Evolutionary conservation across 2,888 invertebrate genomes (phyloP), one percentile per base, ranked within the genome.

Genomic region (Synergus gifuensis): DNA sequence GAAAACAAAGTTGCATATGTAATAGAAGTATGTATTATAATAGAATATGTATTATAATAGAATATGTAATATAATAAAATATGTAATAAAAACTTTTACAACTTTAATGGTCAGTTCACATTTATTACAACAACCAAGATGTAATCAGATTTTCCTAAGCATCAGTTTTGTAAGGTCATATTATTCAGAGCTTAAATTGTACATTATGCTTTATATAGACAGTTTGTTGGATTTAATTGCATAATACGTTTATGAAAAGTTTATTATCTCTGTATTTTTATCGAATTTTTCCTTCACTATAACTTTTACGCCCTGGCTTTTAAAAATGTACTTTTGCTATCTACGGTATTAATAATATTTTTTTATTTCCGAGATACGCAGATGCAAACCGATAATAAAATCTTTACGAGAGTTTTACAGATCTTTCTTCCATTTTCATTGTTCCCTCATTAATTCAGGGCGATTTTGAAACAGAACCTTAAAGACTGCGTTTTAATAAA

Each of bases 401-500:
- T 46, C 54, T 73, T 73, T 54, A 73, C 36, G 73, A 54, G 54
- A 73, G 36, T 73, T 73, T 73, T 5, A 54, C 49, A 28, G 60
- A 60, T 60, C 60, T 22, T 69, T 28, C 16, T 14, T 40, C 28
- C 28, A 73, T 54, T 54, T 73, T 73, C 73, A 73, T 73, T 73
- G 73, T 73, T 73, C 54, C 36, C 46, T 54, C 69, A 73, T 73
- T 73, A 73, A 73, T n/a, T 36, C n/a, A 36, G 46, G 36, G 36
- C 73, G 36, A 73, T 73, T 73, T 36, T 54, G 73, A 54, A 54
- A 66, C 36, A 36, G 36, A 44, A 67, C 46, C 44, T 67, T 44
- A 44, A 46, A 67, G 63, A 36, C 62, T 77, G 63, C 63, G 28
- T 77, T 77, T 77, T 77, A 40, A 64, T 64, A 62, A 63, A 44